phyloP scores from a whole-genome alignment of 2,797 vertebrate genomes.

The Ispidina lecontei region DNA sequence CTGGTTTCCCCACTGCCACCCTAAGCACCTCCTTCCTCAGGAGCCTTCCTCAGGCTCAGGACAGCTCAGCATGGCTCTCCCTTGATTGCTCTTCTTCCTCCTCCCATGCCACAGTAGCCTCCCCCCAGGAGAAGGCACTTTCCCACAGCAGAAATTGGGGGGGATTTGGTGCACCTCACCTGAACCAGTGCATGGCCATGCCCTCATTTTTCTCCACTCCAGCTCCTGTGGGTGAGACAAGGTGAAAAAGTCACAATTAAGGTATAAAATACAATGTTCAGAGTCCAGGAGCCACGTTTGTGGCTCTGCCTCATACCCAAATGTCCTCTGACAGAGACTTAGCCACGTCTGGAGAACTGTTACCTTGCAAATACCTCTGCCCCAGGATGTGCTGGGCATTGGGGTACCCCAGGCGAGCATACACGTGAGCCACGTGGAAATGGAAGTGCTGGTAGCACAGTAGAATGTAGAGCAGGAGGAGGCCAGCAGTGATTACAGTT shows the following conservation, averaged over 20 bases:
- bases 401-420: constrained; percentile 61
- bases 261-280: neutral
- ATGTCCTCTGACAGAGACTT: neutral
- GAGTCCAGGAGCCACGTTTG: neutral
- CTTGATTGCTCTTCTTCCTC: neutral
- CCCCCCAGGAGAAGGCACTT: neutral
- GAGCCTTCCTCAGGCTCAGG: neutral
- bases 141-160: neutral
- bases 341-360: neutral
- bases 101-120: neutral
- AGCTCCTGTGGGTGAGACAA: constrained; percentile 55
- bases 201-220: constrained; percentile 69
- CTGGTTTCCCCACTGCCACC: accelerated
- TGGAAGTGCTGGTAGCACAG: constrained; percentile 69
- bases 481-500: neutral
- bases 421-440: constrained; percentile 68
- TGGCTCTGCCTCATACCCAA: neutral
- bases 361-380: constrained; percentile 79
- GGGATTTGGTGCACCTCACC: constrained; percentile 35
- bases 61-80: accelerated
- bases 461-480: constrained; percentile 67
- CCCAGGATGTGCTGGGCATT: constrained; percentile 70
- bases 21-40: neutral
- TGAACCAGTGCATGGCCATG: constrained; percentile 75
- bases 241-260: neutral